A percentile compares a stretch with the other conserved stretches of the same genome.
Conservation (phyloP, 2,888 invertebrate genomes). For the Eupithecia abbreviata region DNA sequence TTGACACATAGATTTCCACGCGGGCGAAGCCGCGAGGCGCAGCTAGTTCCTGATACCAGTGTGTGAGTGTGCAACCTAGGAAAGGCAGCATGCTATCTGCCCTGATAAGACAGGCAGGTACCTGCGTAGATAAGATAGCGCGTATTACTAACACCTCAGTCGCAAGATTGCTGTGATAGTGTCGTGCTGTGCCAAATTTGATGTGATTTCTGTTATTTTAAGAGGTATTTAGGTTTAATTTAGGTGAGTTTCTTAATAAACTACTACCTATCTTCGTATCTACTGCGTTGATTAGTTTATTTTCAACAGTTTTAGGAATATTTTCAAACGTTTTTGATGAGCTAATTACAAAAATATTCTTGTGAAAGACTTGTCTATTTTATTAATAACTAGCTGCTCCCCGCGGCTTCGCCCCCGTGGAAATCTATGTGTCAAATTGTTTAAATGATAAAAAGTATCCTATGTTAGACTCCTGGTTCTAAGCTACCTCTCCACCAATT, state of each 20-base stretch:
- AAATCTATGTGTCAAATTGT: no score
- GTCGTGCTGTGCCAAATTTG: not conserved
- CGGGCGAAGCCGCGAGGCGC: no score
- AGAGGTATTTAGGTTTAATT: not conserved
- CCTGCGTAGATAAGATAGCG: not conserved
- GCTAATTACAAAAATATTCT: not conserved
- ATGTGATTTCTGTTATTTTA: not conserved
- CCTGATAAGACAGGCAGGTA: not conserved
- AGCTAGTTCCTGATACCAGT: not conserved
- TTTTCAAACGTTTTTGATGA: not conserved
- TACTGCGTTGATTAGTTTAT: not conserved
- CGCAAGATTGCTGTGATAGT: not conserved
- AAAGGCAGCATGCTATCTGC: not conserved
- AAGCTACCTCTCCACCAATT: no score
- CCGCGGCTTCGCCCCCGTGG: no score
- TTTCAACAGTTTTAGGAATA: not conserved
- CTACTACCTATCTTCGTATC: not conserved
- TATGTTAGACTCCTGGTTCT: no score
- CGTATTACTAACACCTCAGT: not conserved
- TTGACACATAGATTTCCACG: no score
- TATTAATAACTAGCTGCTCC: no score
- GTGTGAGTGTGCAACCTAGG: not conserved
- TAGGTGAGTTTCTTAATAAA: not conserved
- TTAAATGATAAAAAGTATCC: no score
- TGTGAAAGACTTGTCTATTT: not conserved